Conservation (phyloP, 2,888 invertebrate genomes). For the Clostera curtula region DNA sequence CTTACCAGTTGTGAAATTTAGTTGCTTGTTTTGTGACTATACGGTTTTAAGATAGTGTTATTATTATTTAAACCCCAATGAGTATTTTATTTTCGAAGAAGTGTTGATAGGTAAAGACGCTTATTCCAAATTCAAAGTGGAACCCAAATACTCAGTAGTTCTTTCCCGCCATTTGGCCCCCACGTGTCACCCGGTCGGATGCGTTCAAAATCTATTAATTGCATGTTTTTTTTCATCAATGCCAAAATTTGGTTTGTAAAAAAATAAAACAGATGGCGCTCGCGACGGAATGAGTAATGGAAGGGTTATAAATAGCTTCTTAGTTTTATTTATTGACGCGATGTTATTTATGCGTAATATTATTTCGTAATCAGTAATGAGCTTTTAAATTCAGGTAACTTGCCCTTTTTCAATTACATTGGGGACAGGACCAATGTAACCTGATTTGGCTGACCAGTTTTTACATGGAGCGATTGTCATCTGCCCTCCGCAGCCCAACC, state of each 20-base stretch:
- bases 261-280: constrained; percentile 23
- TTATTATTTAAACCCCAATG: too few species aligned
- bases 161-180: constrained; percentile 52
- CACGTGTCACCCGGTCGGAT: constrained; percentile 50
- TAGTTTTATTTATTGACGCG: constrained; percentile 19
- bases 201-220: constrained; percentile 50
- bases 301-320: constrained; percentile 42
- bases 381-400: not conserved
- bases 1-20: too few species aligned
- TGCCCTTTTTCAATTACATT: too few species aligned
- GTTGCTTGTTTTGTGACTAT: too few species aligned
- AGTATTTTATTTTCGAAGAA: too few species aligned
- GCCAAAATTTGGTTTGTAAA: constrained; percentile 32
- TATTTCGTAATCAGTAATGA: not conserved
- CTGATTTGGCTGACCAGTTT: too few species aligned
- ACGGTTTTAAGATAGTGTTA: too few species aligned
- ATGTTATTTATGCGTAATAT: constrained; percentile 1
- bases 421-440: too few species aligned
- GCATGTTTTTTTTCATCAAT: constrained; percentile 41
- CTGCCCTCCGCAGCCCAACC: too few species aligned
- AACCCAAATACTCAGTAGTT: constrained; percentile 37
- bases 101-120: constrained; percentile 3
- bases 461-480: too few species aligned
- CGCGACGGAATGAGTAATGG: constrained; percentile 29
- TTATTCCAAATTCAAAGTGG: constrained; percentile 9